These are phyloP conservation scores for Thaumetopoea pityocampa DNA, from an alignment of 1,140 invertebrate genomes.

Conservation along the genomic window DNA sequence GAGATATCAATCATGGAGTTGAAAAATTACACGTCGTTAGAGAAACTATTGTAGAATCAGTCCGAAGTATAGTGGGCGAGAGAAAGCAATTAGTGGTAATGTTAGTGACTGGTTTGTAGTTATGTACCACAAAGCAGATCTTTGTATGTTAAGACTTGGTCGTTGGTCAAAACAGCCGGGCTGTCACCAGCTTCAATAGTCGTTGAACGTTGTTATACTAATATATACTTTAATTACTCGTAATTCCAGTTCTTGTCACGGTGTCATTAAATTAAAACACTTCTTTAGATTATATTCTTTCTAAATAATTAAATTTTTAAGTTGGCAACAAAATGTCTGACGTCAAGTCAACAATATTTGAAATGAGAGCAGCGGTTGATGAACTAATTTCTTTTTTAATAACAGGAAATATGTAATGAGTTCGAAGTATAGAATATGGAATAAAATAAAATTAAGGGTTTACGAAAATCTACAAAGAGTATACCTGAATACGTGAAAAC, in stretches of 20 bases:
- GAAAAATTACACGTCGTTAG: slow-evolving; percentile 35
- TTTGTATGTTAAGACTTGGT: slow-evolving; percentile 38
- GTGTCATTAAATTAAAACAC: background rate
- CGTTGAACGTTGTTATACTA: slow-evolving; percentile 22
- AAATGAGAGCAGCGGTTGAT: background rate
- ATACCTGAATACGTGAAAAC: no score
- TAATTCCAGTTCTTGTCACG: slow-evolving; percentile 1
- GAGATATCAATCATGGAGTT: slow-evolving; percentile 46
- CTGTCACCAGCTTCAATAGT: slow-evolving; percentile 28
- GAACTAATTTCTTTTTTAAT: background rate
- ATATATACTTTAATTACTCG: slow-evolving; percentile 9
- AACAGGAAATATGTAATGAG: slow-evolving; percentile 2
- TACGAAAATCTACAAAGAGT: background rate
- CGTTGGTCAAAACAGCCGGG: slow-evolving; percentile 26
- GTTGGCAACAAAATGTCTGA: slow-evolving; percentile 7
- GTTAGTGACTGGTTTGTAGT: slow-evolving; percentile 51
- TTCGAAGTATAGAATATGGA: no score
- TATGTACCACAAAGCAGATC: slow-evolving; percentile 34
- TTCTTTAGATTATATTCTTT: no score
- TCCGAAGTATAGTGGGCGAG: slow-evolving; percentile 50
- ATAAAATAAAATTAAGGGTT: slow-evolving; percentile 3
- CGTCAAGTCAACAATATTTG: slow-evolving; percentile 1
- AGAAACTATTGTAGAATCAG: slow-evolving; percentile 44
- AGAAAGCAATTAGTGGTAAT: slow-evolving; percentile 48
- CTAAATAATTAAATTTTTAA: background rate